Evolutionary conservation across 2,888 invertebrate species (phyloP).

Genomic region (Perithous albicinctus): DNA sequence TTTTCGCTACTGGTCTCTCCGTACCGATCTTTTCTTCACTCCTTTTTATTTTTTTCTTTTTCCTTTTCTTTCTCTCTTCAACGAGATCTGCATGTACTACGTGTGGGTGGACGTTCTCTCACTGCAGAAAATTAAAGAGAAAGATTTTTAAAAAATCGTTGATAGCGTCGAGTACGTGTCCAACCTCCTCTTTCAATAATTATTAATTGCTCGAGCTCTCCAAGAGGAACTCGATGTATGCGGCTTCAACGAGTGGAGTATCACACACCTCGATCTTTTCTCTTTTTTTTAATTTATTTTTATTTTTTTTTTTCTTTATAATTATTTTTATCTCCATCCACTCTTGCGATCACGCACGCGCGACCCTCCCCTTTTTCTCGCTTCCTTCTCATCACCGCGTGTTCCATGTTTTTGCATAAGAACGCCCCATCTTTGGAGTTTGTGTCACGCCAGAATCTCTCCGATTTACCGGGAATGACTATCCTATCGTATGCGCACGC

Average conservation of each 20-base stretch:
- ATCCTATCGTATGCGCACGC: conserved; percentile 69
- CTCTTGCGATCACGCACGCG: conserved; percentile 61
- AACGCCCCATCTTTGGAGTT: conserved; percentile 15
- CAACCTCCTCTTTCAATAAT: conserved; percentile 60
- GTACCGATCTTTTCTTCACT: conserved; percentile 22
- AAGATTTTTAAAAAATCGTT: conserved; percentile 9
- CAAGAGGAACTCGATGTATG: conserved; percentile 43
- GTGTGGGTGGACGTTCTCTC: conserved; percentile 46
- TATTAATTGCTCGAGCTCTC: conserved; percentile 61
- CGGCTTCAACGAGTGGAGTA: conserved; percentile 10
- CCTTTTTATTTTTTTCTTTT: too few species aligned
- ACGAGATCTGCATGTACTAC: conserved; percentile 37
- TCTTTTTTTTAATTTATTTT: conserved; percentile 5
- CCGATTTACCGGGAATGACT: conserved; percentile 63
- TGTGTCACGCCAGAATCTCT: conserved; percentile 56
- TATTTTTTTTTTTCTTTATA: conserved; percentile 18
- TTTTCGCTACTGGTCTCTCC: background rate
- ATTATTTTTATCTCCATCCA: conserved; percentile 11
- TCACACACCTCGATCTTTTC: conserved; percentile 20
- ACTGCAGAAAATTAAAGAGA: conserved; percentile 28
- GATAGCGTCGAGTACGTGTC: conserved; percentile 56
- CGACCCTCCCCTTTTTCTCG: conserved; percentile 60
- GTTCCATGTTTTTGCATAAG: conserved; percentile 21
- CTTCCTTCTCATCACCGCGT: conserved; percentile 47
- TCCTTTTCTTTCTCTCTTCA: conserved; percentile 12